Conservation (phyloP, 2,888 invertebrate species). For the Byasa hedistus region DNA sequence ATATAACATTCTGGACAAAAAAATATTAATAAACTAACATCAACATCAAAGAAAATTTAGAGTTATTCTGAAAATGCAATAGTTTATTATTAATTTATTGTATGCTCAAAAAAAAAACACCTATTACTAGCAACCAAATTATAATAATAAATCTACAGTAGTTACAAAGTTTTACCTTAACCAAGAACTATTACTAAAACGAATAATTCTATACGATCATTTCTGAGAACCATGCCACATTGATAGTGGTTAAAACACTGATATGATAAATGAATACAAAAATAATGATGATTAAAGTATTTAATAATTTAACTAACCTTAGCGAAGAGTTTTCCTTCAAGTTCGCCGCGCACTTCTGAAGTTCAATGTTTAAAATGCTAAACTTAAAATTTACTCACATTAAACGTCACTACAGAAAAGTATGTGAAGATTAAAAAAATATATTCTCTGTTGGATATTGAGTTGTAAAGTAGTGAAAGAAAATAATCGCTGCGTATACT, state of each 20-base stretch:
- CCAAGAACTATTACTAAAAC: no score
- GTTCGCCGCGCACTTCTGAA: neutral
- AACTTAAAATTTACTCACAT: neutral
- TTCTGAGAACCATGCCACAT: no score
- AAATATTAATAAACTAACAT: neutral
- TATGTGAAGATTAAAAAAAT: no score
- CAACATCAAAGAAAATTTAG: neutral
- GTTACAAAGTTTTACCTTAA: no score
- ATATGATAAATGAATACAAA: neutral
- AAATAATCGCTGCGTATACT: neutral
- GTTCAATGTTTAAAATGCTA: neutral
- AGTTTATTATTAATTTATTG: neutral
- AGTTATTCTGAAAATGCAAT: neutral
- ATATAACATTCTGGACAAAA: neutral
- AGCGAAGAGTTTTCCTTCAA: neutral
- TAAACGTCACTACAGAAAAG: neutral
- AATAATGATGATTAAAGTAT: neutral
- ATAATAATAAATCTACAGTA: neutral
- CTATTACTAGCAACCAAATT: neutral
- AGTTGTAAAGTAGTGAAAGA: neutral
- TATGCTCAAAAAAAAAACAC: neutral
- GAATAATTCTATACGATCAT: no score
- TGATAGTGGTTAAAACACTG: no score
- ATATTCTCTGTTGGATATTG: no score
- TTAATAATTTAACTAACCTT: neutral